Conservation (phyloP, 2,113 vertebrate genomes). For the Seriola dumerili region DNA sequence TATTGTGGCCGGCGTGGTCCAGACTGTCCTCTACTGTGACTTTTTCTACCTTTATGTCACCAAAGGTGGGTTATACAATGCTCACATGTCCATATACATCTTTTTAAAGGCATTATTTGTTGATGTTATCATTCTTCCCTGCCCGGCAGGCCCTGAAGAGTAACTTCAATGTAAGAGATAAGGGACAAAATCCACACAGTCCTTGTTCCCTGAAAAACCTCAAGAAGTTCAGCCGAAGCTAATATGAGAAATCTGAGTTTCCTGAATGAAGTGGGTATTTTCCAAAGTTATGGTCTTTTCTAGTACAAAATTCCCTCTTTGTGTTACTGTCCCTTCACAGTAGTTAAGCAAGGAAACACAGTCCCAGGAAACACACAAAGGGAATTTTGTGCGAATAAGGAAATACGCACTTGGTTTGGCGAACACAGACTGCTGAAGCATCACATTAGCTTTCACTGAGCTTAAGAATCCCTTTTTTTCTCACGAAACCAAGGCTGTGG, state of each 20-base stretch:
- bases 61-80: constrained; percentile 88
- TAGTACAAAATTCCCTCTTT: background rate
- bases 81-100: background rate
- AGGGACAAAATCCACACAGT: background rate
- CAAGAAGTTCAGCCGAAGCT: constrained; percentile 24
- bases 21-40: constrained; percentile 99
- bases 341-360: background rate
- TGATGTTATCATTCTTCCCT: background rate
- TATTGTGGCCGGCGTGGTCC: constrained; percentile 96
- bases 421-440: background rate
- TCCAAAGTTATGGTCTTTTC: constrained; percentile 15
- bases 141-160: background rate
- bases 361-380: constrained; percentile 35
- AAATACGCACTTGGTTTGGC: background rate
- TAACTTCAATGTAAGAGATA: background rate
- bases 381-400: constrained; percentile 6
- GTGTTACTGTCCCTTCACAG: background rate
- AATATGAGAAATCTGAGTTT: constrained; percentile 11
- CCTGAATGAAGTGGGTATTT: background rate
- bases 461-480: background rate
- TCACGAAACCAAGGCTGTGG: background rate
- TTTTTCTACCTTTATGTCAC: constrained; percentile 99
- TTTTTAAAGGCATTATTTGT: background rate
- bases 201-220: constrained; percentile 13
- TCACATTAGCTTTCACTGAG: background rate